phyloP scores from a whole-genome alignment of 2,113 vertebrate genomes.

The Rhinopomastus cyanomelas region DNA sequence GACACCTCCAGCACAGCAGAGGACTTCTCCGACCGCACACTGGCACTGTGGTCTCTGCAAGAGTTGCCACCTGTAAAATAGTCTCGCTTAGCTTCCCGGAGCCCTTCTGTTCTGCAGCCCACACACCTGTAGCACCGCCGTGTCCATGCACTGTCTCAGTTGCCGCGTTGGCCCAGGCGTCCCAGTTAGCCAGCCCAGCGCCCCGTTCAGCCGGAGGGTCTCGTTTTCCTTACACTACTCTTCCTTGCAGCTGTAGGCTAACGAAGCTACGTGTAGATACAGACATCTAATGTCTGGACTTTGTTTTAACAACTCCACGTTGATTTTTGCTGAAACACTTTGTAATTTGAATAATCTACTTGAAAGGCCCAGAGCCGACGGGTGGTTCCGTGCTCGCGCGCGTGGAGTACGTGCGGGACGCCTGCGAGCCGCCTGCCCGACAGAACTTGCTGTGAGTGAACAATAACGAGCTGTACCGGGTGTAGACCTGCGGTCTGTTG shows the following conservation, averaged over 20 bases:
- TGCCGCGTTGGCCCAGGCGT: constrained; percentile 73
- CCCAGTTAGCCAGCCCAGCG: constrained; percentile 52
- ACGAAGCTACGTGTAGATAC: constrained; percentile 75
- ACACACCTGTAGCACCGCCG: constrained; percentile 77
- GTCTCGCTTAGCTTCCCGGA: constrained; percentile 58
- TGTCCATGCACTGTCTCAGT: constrained; percentile 83
- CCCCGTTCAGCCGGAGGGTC: constrained; percentile 55
- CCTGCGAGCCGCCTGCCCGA: constrained; percentile 63
- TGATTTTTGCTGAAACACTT: constrained; percentile 46
- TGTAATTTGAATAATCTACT: constrained; percentile 55
- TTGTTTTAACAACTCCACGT: constrained; percentile 55
- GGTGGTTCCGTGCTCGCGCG: constrained; percentile 52
- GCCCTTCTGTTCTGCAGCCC: constrained; percentile 69
- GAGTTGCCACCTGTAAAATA: constrained; percentile 73
- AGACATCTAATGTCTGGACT: constrained; percentile 62
- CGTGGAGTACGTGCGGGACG: constrained; percentile 58
- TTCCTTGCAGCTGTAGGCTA: constrained; percentile 67
- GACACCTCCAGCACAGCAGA: constrained; percentile 16
- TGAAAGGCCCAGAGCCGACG: constrained; percentile 43
- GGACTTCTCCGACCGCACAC: constrained; percentile 22
- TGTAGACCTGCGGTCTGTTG: constrained; percentile 61
- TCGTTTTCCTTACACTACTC: constrained; percentile 71
- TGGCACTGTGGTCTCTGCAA: constrained; percentile 68
- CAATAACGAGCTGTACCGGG: constrained; percentile 54
- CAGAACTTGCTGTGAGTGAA: constrained; percentile 67